Percentiles rank a stretch among this genome's conserved stretches.
These are phyloP conservation scores for Euzetes globulus DNA, from an alignment of 2,888 invertebrate genomes.

Conservation along the genomic window DNA sequence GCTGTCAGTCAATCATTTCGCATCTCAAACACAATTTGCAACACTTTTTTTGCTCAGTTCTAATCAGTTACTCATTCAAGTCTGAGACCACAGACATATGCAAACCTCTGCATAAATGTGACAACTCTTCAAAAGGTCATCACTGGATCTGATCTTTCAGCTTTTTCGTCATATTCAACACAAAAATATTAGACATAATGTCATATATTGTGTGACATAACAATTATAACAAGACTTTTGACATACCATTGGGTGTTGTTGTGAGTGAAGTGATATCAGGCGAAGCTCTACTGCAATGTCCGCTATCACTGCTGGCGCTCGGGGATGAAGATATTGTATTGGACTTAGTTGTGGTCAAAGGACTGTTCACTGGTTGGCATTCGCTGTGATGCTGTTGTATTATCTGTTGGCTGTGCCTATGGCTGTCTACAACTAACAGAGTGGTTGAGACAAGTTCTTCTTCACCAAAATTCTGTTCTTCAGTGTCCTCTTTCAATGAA, in stretches of 20 bases:
- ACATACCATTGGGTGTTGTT: slow-evolving; percentile 13
- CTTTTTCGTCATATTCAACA: not conserved
- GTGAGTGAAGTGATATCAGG: slow-evolving; percentile 12
- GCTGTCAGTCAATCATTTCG: slow-evolving; percentile 12
- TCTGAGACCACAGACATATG: not conserved
- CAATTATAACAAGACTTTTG: not conserved
- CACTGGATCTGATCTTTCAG: not conserved
- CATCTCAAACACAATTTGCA: not conserved
- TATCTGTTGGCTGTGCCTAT: not conserved
- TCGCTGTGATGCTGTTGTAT: not conserved
- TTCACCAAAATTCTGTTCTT: not conserved
- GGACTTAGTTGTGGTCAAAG: not conserved
- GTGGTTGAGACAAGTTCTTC: not conserved
- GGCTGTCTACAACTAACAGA: not conserved
- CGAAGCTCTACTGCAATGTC: slow-evolving; percentile 14
- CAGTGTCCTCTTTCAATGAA: not conserved
- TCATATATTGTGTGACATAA: not conserved
- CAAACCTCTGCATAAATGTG: not conserved
- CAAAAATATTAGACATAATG: not conserved
- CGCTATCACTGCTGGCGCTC: slow-evolving; percentile 3
- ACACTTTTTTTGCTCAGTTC: not conserved
- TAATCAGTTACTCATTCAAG: not conserved
- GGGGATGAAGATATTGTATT: slow-evolving; percentile 3
- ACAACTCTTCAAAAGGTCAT: not conserved
- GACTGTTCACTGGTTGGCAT: not conserved